Conservation (phyloP, 2,113 vertebrate species). For the Etheostoma spectabile region DNA sequence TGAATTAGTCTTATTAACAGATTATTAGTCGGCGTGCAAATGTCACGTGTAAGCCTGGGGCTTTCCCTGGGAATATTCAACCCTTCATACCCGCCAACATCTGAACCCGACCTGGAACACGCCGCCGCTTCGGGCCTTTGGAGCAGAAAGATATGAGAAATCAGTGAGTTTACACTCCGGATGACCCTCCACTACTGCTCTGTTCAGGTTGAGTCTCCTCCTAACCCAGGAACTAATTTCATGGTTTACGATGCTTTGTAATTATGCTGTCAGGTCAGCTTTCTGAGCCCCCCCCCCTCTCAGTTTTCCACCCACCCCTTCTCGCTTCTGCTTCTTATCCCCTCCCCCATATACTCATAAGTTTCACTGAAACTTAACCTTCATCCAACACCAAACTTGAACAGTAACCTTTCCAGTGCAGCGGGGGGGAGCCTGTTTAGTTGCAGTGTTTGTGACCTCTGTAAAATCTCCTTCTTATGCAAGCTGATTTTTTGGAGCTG, state of each 20-base stretch:
- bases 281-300: slow-evolving; percentile 20
- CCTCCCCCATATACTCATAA: background rate
- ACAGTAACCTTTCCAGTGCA: slow-evolving; percentile 28
- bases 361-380: slow-evolving; percentile 48
- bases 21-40: slow-evolving; percentile 47
- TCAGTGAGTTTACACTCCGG: slow-evolving; percentile 36
- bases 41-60: slow-evolving; percentile 28
- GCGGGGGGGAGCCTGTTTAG: slow-evolving; percentile 21
- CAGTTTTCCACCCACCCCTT: slow-evolving; percentile 33
- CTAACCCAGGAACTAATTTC: slow-evolving; percentile 52
- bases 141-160: slow-evolving; percentile 25
- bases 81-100: slow-evolving; percentile 16
- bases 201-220: slow-evolving; percentile 33
- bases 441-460: slow-evolving; percentile 35
- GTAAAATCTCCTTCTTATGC: slow-evolving; percentile 24
- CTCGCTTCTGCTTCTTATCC: too few relatives aligned
- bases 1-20: slow-evolving; percentile 46
- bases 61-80: slow-evolving; percentile 19
- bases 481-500: slow-evolving; percentile 8
- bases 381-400: slow-evolving; percentile 32
- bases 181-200: slow-evolving; percentile 30
- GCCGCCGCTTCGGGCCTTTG: slow-evolving; percentile 1
- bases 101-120: slow-evolving; percentile 25
- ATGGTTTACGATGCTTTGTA: slow-evolving; percentile 60
- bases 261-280: slow-evolving; percentile 67